phyloP scores from a whole-genome alignment of 1,140 invertebrate genomes.

The Leptinotarsa lineolata region DNA sequence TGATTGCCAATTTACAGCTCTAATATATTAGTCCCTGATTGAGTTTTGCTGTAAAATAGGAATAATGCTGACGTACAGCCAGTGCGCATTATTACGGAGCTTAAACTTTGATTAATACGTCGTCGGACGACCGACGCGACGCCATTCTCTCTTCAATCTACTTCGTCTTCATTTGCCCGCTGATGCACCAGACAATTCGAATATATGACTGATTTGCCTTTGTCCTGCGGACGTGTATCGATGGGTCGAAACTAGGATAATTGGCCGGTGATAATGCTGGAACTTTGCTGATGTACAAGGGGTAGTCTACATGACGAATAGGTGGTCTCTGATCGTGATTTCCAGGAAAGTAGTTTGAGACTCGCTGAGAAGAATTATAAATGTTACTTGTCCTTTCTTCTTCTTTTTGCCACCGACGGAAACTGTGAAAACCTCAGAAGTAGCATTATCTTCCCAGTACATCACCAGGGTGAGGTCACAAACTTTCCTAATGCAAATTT shows the following conservation, averaged over 20 bases:
- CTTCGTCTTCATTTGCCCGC: slow-evolving; percentile 52
- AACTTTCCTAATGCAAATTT: no score
- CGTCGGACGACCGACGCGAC: slow-evolving; percentile 39
- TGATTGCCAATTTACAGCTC: slow-evolving; percentile 59
- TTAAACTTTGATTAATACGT: slow-evolving; percentile 58
- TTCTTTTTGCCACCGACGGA: no score
- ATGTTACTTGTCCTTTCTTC: no score
- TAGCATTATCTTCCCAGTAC: no score
- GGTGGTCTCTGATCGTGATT: no score
- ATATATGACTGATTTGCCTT: background rate
- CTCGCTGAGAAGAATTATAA: no score
- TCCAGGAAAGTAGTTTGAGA: no score
- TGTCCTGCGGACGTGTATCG: slow-evolving; percentile 12
- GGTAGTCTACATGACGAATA: no score
- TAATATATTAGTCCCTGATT: slow-evolving; percentile 59
- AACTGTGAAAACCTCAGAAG: no score
- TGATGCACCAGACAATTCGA: slow-evolving; percentile 20
- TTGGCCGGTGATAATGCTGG: background rate
- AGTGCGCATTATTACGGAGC: slow-evolving; percentile 56
- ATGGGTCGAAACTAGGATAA: background rate
- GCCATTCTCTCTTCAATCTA: slow-evolving; percentile 31
- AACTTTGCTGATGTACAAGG: no score
- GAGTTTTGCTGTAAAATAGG: slow-evolving; percentile 58
- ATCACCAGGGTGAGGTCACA: no score
- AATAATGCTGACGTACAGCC: slow-evolving; percentile 57